Conservation (phyloP, 2,888 invertebrate genomes). For the Callimorpha dominula region DNA sequence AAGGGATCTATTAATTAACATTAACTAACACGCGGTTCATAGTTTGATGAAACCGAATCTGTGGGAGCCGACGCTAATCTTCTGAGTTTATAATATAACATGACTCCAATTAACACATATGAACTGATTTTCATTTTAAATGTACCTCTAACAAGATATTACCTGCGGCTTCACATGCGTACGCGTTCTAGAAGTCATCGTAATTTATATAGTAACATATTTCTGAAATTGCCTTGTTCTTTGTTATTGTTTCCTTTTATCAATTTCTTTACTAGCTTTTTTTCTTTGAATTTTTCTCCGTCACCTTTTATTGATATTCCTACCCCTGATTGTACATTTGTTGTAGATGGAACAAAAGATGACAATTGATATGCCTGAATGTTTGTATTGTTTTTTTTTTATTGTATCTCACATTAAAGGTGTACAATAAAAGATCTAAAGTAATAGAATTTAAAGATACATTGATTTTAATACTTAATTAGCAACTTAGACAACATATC, state of each 20-base stretch:
- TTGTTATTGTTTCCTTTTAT: too few relatives aligned
- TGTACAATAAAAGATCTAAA: neutral
- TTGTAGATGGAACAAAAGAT: too few relatives aligned
- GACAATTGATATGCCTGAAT: too few relatives aligned
- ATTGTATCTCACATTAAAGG: too few relatives aligned
- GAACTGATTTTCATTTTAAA: conserved; percentile 30
- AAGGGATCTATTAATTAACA: conserved; percentile 39
- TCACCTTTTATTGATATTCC: too few relatives aligned
- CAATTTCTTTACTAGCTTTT: too few relatives aligned
- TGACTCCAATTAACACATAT: conserved; percentile 30
- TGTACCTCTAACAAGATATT: neutral
- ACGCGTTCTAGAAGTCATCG: neutral
- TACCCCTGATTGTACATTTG: too few relatives aligned
- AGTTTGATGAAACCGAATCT: conserved; percentile 34
- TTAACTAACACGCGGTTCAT: conserved; percentile 26
- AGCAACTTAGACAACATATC: too few relatives aligned
- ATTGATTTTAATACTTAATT: neutral
- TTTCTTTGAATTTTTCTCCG: too few relatives aligned
- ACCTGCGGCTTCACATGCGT: neutral
- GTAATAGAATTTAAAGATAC: neutral
- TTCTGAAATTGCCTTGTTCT: too few relatives aligned
- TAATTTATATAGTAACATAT: too few relatives aligned
- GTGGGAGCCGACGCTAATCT: conserved; percentile 23
- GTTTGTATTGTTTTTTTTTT: too few relatives aligned
- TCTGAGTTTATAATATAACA: conserved; percentile 28